phyloP scores from a whole-genome alignment of 2,113 vertebrate species.

The Sula dactylatra region DNA sequence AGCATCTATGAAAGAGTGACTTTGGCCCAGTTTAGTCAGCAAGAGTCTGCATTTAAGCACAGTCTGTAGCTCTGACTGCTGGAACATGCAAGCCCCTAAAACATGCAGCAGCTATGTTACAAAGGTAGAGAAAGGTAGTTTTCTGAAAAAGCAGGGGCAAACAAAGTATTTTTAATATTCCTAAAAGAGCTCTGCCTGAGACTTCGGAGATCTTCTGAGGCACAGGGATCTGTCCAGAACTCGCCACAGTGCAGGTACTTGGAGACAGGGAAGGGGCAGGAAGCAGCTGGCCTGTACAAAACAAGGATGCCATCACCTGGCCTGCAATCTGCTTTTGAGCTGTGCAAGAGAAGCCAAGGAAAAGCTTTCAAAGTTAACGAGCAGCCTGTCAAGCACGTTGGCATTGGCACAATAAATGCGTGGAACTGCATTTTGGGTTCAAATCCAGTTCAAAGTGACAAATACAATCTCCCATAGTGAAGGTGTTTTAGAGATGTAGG shows the following conservation, averaged over 20 bases:
- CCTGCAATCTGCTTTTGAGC: not conserved
- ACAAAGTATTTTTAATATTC: not conserved
- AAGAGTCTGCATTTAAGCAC: constrained; percentile 20
- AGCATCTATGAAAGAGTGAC: not conserved
- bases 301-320: not conserved
- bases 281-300: not conserved
- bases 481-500: not conserved
- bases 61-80: not conserved
- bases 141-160: not conserved
- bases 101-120: not conserved
- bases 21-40: constrained; percentile 22
- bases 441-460: constrained; percentile 25
- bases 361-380: constrained; percentile 21
- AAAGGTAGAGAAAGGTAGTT: constrained; percentile 47
- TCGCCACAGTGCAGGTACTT: not conserved
- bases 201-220: not conserved
- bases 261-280: not conserved
- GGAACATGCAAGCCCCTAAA: constrained; percentile 16
- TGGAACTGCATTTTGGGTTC: constrained; percentile 25
- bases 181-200: not conserved
- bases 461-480: not conserved
- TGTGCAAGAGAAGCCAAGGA: not conserved
- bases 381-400: not conserved
- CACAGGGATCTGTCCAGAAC: constrained; percentile 1
- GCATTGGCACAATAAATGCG: not conserved